Evolutionary conservation across 2,113 vertebrate species (phyloP).

Genomic region (Melanocharis versteri): DNA sequence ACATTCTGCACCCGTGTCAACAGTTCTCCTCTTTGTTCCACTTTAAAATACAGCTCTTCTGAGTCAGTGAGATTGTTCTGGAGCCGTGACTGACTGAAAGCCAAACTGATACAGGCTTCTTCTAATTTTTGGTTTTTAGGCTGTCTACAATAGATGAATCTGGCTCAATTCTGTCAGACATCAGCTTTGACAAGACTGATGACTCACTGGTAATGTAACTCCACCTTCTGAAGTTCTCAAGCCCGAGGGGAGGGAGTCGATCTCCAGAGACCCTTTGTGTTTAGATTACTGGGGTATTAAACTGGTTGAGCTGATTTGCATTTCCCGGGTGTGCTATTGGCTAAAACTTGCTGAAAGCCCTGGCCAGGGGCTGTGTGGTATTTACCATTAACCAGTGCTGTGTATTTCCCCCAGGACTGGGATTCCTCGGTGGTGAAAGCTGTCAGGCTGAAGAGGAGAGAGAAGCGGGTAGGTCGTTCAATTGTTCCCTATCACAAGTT

Average conservation of each 20-base stretch:
- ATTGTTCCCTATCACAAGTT: neutral
- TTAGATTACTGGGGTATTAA: neutral
- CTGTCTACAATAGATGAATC: constrained; percentile 95
- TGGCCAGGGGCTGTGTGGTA: neutral
- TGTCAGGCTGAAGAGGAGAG: constrained; percentile 87
- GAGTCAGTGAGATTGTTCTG: neutral
- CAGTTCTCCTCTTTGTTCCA: neutral
- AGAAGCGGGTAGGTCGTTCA: constrained; percentile 87
- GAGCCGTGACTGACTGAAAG: neutral
- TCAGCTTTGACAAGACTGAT: constrained; percentile 97
- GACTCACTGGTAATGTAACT: constrained; percentile 88
- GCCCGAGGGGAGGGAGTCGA: neutral
- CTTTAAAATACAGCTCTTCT: neutral
- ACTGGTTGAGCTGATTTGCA: neutral
- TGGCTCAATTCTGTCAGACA: constrained; percentile 93
- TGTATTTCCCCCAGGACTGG: constrained; percentile 84
- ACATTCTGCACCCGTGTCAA: accelerated
- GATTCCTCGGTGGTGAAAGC: constrained; percentile 88
- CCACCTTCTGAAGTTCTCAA: neutral
- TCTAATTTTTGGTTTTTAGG: constrained; percentile 64
- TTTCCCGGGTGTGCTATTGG: neutral
- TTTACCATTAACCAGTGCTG: neutral
- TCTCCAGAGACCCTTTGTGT: neutral
- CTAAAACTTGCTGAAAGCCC: neutral
- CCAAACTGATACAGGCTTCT: neutral